Base-by-base conservation (phyloP, 30 jellyfish, hydroid and myxozoan species). In the Cassiopea xamachana region DNA sequence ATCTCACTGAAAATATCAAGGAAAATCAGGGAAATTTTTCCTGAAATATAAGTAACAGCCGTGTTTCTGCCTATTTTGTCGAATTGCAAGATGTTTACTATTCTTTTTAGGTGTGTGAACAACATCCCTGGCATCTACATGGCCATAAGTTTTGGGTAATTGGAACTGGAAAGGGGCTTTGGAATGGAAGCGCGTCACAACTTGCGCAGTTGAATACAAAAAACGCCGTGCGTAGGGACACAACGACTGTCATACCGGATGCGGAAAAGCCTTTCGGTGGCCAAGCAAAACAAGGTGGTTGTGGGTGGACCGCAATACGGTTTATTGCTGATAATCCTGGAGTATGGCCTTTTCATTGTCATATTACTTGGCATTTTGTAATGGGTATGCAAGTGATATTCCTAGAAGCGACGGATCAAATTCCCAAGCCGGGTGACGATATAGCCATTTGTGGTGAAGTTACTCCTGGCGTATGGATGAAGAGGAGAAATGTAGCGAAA, bases 291-390 rank as follows among this genome's bases (percentile, higher is more conserved):
- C 95, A 88, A 46, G 95, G 82, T 4, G 95, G 95, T 10, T 88
- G 95, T 67, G 95, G 95, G 2, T 88, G 95, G 95, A 73, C 82
- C 1, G 95, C 87, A 7, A 44, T 88, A 44, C 45, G 95, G 60
- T 88, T 88, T 46, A 82, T 88, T 14, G 95, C 95, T 1, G 95
- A 88, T 61, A 88, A 88, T 87, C 95, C 95, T 1, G 95, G 95
- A 18, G 95, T 88, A 10, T 88, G 95, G 95, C 87, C 95, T 27
- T 60, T 88, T 45, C 95, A 88, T 79, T 88, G 95, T 46, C 95
- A 88, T 61, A 90, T 88, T n/a, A 88, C 90, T 58, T 88, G 95
- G 95, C 95, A 88, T 69, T 69, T 79, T 61, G 64, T 88, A 2
- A 88, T 88, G 95, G 95, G 95, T 13, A 88, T 88, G 95, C 95